These are phyloP conservation scores for Spicauda simplicius DNA, from an alignment of 2,888 invertebrate species.

Conservation along the genomic window DNA sequence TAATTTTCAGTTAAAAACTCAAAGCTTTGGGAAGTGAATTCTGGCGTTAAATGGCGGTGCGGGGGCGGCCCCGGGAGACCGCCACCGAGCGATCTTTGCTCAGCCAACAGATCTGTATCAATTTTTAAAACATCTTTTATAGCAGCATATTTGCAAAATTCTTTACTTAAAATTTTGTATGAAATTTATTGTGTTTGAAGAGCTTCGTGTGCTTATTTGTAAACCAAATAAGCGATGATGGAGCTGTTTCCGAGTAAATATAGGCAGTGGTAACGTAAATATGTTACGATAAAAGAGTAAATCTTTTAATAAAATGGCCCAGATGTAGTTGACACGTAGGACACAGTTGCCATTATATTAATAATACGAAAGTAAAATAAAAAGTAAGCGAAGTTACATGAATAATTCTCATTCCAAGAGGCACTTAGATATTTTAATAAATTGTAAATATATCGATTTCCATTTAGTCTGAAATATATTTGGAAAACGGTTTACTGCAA, in stretches of 20 bases:
- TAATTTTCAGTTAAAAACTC: constrained; percentile 28
- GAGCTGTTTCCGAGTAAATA: no score
- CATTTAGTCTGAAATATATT: not conserved
- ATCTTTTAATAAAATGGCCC: no score
- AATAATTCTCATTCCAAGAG: no score
- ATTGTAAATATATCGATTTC: not conserved
- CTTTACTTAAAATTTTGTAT: not conserved
- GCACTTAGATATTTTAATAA: not conserved
- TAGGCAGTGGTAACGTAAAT: no score
- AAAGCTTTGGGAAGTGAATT: constrained; percentile 25
- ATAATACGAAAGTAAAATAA: no score
- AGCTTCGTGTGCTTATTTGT: not conserved
- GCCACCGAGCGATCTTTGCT: constrained; percentile 10
- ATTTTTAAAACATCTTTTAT: constrained; percentile 12
- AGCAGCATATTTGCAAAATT: not conserved
- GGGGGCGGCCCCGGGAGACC: constrained; percentile 5
- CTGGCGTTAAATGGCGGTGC: constrained; percentile 5
- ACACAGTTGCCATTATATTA: no score
- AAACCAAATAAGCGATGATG: not conserved
- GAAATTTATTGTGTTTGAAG: not conserved
- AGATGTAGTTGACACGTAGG: no score
- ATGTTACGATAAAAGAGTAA: no score
- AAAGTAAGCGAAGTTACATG: no score
- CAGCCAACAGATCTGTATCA: constrained; percentile 10
- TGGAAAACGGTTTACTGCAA: not conserved